These are phyloP conservation scores for Corvus cornix DNA, from an alignment of 2,113 vertebrate genomes.

Conservation along the genomic window DNA sequence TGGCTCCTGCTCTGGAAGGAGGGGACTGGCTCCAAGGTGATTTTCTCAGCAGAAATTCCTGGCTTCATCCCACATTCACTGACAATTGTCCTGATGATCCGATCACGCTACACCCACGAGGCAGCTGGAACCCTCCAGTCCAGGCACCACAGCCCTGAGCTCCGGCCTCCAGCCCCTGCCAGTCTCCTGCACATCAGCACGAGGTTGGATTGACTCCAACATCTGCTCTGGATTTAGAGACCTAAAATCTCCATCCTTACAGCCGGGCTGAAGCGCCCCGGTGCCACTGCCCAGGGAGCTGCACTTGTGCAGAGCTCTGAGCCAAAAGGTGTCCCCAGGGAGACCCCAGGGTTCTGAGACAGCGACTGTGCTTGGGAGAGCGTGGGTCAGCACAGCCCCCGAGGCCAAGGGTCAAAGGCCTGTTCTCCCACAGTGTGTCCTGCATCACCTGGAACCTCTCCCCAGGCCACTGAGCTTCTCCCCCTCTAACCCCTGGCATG, in stretches of 20 bases:
- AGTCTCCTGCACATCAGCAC: accelerated
- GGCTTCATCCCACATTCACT: accelerated
- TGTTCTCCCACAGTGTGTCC: neutral
- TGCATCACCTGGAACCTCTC: neutral
- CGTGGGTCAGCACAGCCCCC: neutral
- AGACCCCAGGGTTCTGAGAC: neutral
- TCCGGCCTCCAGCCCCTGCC: neutral
- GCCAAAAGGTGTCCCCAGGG: neutral
- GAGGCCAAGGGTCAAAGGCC: accelerated
- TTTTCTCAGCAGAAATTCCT: neutral
- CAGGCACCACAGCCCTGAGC: neutral
- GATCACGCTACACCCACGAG: accelerated
- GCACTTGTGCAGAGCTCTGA: neutral
- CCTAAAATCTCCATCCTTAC: neutral
- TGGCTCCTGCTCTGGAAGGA: neutral
- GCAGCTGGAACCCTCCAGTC: neutral
- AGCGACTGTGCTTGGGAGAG: neutral
- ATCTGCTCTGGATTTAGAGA: neutral
- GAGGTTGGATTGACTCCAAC: neutral
- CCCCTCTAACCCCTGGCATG: neutral
- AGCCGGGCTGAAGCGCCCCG: neutral
- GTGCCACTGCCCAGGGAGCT: neutral
- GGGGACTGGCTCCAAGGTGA: neutral
- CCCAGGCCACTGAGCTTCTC: neutral
- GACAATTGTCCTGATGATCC: accelerated